Percentiles rank a stretch among this genome's conserved stretches.
These are phyloP conservation scores for Zhengitettix transpicula DNA, from an alignment of 2,888 invertebrate genomes.

Conservation along the genomic window DNA sequence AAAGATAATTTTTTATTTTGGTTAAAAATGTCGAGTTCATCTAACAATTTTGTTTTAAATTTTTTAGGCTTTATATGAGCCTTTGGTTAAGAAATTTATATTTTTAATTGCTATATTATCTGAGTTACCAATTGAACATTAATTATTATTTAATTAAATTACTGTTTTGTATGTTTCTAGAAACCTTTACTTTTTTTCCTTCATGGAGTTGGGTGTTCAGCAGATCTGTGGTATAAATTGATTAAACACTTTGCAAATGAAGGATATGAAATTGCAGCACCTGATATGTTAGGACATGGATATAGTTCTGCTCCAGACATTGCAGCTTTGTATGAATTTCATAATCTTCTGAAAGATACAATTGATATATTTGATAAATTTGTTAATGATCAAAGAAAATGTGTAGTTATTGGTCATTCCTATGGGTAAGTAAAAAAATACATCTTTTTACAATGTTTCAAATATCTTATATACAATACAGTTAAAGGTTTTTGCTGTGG, in stretches of 20 bases:
- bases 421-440: constrained; percentile 36
- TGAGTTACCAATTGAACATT: background rate
- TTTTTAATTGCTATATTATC: background rate
- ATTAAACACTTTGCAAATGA: constrained; percentile 35
- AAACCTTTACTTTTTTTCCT: constrained; percentile 42
- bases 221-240: constrained; percentile 43
- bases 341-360: constrained; percentile 38
- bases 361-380: constrained; percentile 42
- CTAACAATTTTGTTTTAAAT: no score
- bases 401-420: constrained; percentile 47
- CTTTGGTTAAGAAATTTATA: no score
- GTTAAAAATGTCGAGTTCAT: no score
- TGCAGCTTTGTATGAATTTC: constrained; percentile 37
- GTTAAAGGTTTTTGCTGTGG: no score
- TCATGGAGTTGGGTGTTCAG: constrained; percentile 49
- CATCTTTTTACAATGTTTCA: background rate
- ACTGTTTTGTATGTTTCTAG: constrained; percentile 4
- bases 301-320: constrained; percentile 41
- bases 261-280: constrained; percentile 45
- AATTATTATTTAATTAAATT: background rate
- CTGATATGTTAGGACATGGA: constrained; percentile 51
- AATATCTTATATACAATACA: no score
- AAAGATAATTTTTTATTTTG: no score
- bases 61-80: no score
- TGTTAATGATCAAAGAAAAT: constrained; percentile 33